Evolutionary conservation across 2,113 vertebrate species (phyloP).

Genomic region (Lontra canadensis): DNA sequence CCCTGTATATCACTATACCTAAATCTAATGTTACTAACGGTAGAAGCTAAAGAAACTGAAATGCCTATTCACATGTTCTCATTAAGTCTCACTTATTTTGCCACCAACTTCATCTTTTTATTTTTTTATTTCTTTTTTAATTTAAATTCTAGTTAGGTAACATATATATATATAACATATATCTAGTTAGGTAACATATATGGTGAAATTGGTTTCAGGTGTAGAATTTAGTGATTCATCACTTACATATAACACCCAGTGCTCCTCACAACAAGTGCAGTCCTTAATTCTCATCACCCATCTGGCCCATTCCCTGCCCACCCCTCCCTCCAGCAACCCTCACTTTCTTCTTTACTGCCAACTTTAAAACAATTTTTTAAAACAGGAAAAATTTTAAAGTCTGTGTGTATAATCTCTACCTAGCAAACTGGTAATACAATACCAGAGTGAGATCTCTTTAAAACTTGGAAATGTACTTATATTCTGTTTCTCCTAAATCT

Average conservation of each 20-base stretch:
- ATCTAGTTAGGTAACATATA: neutral
- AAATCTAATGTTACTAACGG: neutral
- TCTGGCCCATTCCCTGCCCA: neutral
- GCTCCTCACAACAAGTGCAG: neutral
- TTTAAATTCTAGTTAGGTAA: neutral
- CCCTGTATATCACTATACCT: neutral
- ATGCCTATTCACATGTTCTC: neutral
- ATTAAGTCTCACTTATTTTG: neutral
- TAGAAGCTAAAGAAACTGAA: neutral
- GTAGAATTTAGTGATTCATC: neutral
- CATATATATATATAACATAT: too few relatives aligned
- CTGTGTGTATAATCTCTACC: neutral
- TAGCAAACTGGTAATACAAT: neutral
- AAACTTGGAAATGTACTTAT: conserved; percentile 10
- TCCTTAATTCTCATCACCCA: neutral
- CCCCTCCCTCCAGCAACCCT: neutral
- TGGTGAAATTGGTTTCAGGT: neutral
- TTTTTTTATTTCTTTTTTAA: neutral
- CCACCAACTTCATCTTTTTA: neutral
- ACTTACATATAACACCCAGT: neutral
- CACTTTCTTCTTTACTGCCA: neutral
- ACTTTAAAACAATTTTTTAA: conserved; percentile 9
- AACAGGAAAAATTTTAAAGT: neutral
- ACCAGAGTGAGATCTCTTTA: neutral
- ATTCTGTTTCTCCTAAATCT: conserved; percentile 3